Percentiles rank a stretch among this genome's conserved stretches.
Evolutionary conservation across 2,113 vertebrate genomes (phyloP).

Genomic region (Galemys pyrenaicus): DNA sequence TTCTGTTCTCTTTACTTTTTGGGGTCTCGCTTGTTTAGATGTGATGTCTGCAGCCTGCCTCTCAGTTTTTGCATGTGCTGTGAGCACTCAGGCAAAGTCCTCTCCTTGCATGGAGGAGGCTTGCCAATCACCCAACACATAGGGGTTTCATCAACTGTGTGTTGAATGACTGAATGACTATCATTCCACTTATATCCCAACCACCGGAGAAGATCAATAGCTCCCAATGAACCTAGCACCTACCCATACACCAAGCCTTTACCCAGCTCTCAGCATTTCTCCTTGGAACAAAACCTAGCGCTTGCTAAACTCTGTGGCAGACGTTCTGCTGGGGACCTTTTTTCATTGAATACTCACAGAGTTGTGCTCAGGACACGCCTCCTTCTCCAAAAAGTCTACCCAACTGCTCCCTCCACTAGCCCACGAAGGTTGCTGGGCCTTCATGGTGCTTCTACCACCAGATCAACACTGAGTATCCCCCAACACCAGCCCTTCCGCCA

Average conservation of each 20-base stretch:
- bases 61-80: background rate
- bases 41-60: rapidly evolving
- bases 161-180: background rate
- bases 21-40: background rate
- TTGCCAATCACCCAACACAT: background rate
- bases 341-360: background rate
- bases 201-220: background rate
- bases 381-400: conserved; percentile 26
- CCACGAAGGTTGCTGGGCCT: background rate
- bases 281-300: background rate
- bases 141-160: background rate
- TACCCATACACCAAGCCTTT: background rate
- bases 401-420: background rate
- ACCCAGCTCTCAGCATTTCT: background rate
- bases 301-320: background rate
- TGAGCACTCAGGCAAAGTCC: background rate
- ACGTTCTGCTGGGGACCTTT: background rate
- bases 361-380: background rate
- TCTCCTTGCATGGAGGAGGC: too few species aligned
- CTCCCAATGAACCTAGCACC: background rate
- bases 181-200: too few species aligned
- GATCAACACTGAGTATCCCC: background rate
- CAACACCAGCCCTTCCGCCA: background rate
- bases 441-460: background rate
- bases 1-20: background rate